A percentile compares a stretch with the other conserved stretches of the same genome.
phyloP scores from a whole-genome alignment of 2,888 invertebrate species.

The Apodemia duryi region DNA sequence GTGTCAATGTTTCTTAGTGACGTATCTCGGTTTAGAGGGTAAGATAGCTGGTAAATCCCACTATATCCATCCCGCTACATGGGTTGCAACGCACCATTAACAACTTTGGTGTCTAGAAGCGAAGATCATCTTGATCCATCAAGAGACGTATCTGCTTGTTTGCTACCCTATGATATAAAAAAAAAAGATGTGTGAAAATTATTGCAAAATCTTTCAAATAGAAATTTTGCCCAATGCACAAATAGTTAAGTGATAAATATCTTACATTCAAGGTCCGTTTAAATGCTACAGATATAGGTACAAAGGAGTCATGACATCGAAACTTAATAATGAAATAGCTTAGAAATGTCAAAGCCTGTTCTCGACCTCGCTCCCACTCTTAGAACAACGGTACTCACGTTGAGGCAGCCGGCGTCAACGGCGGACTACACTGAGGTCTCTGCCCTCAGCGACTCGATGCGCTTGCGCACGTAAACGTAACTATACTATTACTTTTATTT shows the following conservation, averaged over 20 bases:
- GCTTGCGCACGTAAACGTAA: slow-evolving; percentile 34
- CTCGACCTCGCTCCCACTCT: slow-evolving; percentile 67
- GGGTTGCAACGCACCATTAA: no score
- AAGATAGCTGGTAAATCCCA: no score
- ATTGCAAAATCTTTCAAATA: not conserved
- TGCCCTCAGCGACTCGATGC: slow-evolving; percentile 63
- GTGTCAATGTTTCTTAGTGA: no score
- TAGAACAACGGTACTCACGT: slow-evolving; percentile 62
- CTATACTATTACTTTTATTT: slow-evolving; percentile 20
- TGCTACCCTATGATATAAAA: no score
- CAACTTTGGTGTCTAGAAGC: no score
- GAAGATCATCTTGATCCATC: no score
- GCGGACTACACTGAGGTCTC: slow-evolving; percentile 60
- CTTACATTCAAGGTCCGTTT: slow-evolving; percentile 18
- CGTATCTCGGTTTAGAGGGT: no score
- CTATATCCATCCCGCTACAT: no score
- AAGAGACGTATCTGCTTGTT: no score
- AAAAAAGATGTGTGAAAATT: not conserved
- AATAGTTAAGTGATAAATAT: slow-evolving; percentile 1
- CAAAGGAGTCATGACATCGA: slow-evolving; percentile 54
- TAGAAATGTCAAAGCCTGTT: slow-evolving; percentile 65
- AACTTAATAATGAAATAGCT: slow-evolving; percentile 62
- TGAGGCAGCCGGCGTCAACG: slow-evolving; percentile 49
- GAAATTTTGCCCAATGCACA: slow-evolving; percentile 1
- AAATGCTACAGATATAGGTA: slow-evolving; percentile 33